Evolutionary conservation across 1,140 invertebrate species (phyloP), one percentile per base, ranked within the genome.

Genomic region (Lasioglossum albipes): DNA sequence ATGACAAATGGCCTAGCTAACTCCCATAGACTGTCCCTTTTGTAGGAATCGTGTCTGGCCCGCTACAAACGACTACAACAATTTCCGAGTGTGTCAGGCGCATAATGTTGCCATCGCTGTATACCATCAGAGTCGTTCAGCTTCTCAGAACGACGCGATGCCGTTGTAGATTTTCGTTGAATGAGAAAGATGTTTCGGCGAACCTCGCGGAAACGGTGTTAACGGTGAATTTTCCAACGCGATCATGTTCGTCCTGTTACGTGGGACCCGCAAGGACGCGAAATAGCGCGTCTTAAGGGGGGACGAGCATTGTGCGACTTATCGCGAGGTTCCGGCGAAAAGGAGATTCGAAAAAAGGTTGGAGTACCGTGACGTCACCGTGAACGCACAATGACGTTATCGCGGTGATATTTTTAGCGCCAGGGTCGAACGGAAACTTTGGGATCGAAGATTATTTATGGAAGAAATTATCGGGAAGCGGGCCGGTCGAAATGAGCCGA

Each of bases 391-490:
- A 57, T 42, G 36, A 42, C n/a, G 59, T 77, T 66, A 66, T 22
- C 67, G 61, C n/a, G 41, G n/a, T 2, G 54, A 22, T 59, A 22
- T 45, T 41, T 16, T 36, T 52, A 42, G 66, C 49, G 9, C 36
- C 22, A 57, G n/a, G 16, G 36, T 2, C 12, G 3, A 16, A 7
- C 36, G 41, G 62, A 57, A 73, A 66, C n/a, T 42, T 66, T 20
- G 22, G 61, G 0, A 22, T 59, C 77, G 49, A 67, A 49, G 62
- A 64, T 79, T 49, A 67, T 79, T 79, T 67, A 79, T 67, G 62
- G 52, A 59, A 57, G 62, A 49, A 67, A 59, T 49, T 72, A 65
- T 16, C 16, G 52, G 36, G 76, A 73, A 79, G 49, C 61, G 70
- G 13, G 6, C 22, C 62, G 7, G 45, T 66, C 36, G 12, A 71